phyloP scores from a whole-genome alignment of 2,797 vertebrate species.

The Amazona ochrocephala region DNA sequence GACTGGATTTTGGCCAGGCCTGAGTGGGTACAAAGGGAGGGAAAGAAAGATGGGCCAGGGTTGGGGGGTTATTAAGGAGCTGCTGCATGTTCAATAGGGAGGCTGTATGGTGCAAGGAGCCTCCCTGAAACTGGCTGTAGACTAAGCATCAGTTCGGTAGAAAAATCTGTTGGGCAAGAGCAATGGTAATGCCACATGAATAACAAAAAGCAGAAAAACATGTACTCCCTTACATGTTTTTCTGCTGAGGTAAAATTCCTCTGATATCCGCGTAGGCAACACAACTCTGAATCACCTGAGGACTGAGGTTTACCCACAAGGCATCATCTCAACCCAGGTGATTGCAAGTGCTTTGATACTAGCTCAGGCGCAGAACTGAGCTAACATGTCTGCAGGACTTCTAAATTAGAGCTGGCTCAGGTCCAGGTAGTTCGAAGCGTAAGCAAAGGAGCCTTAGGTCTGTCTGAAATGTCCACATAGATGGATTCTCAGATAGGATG shows the following conservation, averaged over 20 bases:
- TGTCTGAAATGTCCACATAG: conserved; percentile 53
- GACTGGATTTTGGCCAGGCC: conserved; percentile 13
- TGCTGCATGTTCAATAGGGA: neutral
- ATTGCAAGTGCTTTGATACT: conserved; percentile 43
- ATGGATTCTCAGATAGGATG: conserved; percentile 55
- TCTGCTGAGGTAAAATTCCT: neutral
- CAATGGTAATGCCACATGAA: neutral
- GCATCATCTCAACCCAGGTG: neutral
- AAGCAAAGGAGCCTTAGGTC: conserved; percentile 51
- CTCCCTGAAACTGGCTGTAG: neutral
- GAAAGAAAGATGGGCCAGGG: neutral
- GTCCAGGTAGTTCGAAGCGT: conserved; percentile 16
- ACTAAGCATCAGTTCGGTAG: neutral
- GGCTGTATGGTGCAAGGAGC: neutral
- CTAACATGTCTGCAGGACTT: conserved; percentile 57
- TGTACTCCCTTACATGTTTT: neutral
- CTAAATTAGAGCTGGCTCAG: conserved; percentile 15
- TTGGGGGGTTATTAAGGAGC: neutral
- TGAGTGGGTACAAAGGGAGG: neutral
- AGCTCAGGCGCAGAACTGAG: conserved; percentile 41
- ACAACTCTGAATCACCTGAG: neutral
- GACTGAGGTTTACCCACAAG: conserved; percentile 43
- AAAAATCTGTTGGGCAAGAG: neutral
- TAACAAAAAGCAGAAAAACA: neutral
- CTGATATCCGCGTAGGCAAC: neutral